Evolutionary conservation across 2,797 vertebrate species (phyloP).

Genomic region (Rhyacichthys aspro): DNA sequence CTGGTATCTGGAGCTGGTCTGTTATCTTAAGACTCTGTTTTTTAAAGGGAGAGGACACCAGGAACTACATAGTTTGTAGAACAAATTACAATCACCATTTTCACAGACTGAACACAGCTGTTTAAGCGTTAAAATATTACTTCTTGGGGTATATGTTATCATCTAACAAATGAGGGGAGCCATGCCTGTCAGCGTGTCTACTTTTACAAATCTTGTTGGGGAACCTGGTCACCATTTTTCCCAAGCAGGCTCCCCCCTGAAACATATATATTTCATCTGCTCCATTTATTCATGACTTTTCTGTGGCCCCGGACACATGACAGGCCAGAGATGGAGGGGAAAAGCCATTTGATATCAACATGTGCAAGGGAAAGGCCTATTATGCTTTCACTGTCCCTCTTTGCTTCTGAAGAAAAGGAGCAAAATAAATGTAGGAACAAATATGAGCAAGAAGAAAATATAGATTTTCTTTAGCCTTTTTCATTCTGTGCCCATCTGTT

Average conservation of each 20-base stretch:
- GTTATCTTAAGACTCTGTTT: too few relatives aligned
- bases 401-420: slow-evolving; percentile 2
- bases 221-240: not conserved
- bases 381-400: not conserved
- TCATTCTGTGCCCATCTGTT: not conserved
- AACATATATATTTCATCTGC: slow-evolving; percentile 24
- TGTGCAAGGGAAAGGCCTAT: not conserved
- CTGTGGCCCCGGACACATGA: slow-evolving; percentile 14
- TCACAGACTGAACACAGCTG: too few relatives aligned
- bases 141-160: not conserved
- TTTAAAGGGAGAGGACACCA: too few relatives aligned
- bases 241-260: slow-evolving; percentile 4
- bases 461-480: not conserved
- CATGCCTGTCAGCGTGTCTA: slow-evolving; percentile 6
- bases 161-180: slow-evolving; percentile 8
- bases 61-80: too few relatives aligned
- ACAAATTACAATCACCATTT: too few relatives aligned
- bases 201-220: slow-evolving; percentile 20
- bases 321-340: slow-evolving; percentile 17
- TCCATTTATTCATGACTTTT: slow-evolving; percentile 46
- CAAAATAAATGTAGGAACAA: slow-evolving; percentile 20
- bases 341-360: slow-evolving; percentile 34
- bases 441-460: not conserved
- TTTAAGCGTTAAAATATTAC: not conserved
- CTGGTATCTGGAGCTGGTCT: too few relatives aligned